These are phyloP conservation scores for Macrosiphum euphorbiae DNA, from an alignment of 2,888 invertebrate species.

Conservation along the genomic window DNA sequence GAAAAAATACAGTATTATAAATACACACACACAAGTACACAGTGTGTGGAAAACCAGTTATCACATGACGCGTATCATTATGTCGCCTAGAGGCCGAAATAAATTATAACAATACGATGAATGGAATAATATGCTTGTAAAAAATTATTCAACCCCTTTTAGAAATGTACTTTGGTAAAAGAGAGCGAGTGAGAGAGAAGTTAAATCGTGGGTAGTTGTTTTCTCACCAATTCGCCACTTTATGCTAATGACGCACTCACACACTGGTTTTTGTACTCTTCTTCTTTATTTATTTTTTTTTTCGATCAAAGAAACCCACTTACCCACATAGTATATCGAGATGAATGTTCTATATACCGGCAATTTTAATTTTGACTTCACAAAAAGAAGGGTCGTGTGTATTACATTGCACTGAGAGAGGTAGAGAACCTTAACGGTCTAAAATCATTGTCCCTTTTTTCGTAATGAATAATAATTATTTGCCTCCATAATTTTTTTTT, in stretches of 20 bases:
- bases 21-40: not conserved
- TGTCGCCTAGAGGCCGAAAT: slow-evolving; percentile 49
- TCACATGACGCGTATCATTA: slow-evolving; percentile 51
- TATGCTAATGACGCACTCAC: slow-evolving; percentile 53
- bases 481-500: not conserved
- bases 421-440: slow-evolving; percentile 51
- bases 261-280: slow-evolving; percentile 50
- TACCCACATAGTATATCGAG: slow-evolving; percentile 29
- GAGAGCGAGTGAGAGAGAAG: slow-evolving; percentile 6
- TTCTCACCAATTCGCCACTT: slow-evolving; percentile 55
- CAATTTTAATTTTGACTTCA: slow-evolving; percentile 56
- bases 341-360: not conserved
- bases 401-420: not conserved
- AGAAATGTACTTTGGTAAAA: not conserved
- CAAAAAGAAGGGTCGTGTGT: slow-evolving; percentile 41
- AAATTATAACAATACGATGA: slow-evolving; percentile 64
- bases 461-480: slow-evolving; percentile 34
- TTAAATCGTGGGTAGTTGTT: slow-evolving; percentile 48
- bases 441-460: slow-evolving; percentile 46
- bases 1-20: slow-evolving; percentile 40
- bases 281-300: slow-evolving; percentile 51
- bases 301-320: slow-evolving; percentile 9
- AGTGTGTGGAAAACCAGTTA: slow-evolving; percentile 46
- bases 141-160: slow-evolving; percentile 59
- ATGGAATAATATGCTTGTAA: slow-evolving; percentile 29